Base-by-base conservation (phyloP, 2,797 vertebrate species). In the Microctenopoma lineatum region DNA sequence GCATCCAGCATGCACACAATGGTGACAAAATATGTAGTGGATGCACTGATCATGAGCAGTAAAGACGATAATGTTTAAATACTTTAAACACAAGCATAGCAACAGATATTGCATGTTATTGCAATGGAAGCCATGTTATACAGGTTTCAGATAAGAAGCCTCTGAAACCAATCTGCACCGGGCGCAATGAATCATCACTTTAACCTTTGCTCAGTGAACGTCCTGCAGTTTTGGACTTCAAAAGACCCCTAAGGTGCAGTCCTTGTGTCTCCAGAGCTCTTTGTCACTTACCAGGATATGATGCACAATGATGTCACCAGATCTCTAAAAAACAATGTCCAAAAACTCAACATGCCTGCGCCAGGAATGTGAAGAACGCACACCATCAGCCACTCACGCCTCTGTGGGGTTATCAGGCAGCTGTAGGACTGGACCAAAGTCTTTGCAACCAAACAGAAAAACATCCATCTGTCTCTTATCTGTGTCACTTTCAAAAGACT, bases 271-370 rank as follows among this genome's bases (percentile, higher is more conserved):
- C 2, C 53, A 10, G 18, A 46, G 55, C 48, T 74, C 65, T 80
- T 81, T 78, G 47, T 64, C 77, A 59, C 32, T 71, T 63, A 79
- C 44, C 73, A 83, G 83, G 83, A 85, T 80, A 61, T 84, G 87
- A 84, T 77, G 76, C 73, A 65, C n/a, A 39, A 54, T 69, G 64
- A 80, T 73, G 77, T 80, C 84, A 85, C 67, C 54, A 70, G 48
- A 59, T 64, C 52, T n/a, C 59, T 39, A 13, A 36, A 56, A 80
- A 75, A 81, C 66, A 75, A 70, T 26, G 47, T 58, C 44, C 5
- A 25, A 79, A 79, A 66, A 51, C 4, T 38, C 45, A 38, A 71
- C 73, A 75, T 90, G 85, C 83, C 73, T 59, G 53, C 55, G 2
- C 50, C 46, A 73, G 83, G 85, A 89, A 90, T 87, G 66, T 26